phyloP scores from a whole-genome alignment of 2,888 invertebrate species.

The Mimas tiliae region DNA sequence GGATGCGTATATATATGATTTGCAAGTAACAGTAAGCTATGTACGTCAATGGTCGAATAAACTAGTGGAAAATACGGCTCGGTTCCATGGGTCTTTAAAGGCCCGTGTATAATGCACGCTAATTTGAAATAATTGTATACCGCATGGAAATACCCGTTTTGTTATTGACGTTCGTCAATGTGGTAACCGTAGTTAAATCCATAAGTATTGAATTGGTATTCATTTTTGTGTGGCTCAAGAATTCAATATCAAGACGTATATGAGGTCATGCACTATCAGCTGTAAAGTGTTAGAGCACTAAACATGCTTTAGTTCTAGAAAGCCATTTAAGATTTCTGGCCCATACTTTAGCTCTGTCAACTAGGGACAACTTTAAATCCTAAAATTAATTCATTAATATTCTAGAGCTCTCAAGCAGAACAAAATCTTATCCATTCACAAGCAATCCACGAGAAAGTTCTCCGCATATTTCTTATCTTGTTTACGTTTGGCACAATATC shows the following conservation, averaged over 20 bases:
- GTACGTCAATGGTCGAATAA: conserved; percentile 4
- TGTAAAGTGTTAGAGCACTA: too few relatives aligned
- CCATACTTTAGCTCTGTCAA: too few relatives aligned
- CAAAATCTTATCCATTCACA: too few relatives aligned
- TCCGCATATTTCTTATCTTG: neutral
- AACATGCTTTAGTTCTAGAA: too few relatives aligned
- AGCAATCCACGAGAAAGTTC: neutral
- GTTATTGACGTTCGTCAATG: neutral
- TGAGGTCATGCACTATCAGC: too few relatives aligned
- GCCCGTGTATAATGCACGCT: conserved; percentile 4
- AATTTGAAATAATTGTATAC: conserved; percentile 9
- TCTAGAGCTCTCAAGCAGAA: too few relatives aligned
- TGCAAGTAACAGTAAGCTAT: conserved; percentile 16
- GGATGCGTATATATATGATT: neutral
- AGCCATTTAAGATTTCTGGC: too few relatives aligned
- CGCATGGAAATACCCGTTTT: neutral
- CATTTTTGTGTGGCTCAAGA: neutral
- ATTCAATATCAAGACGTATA: neutral
- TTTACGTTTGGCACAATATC: neutral
- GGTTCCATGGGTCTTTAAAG: neutral
- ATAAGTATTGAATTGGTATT: neutral
- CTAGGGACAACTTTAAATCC: too few relatives aligned
- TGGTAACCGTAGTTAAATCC: neutral
- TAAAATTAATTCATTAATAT: too few relatives aligned
- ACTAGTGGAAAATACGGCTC: conserved; percentile 4